These are phyloP conservation scores for Scaptomyza pallida DNA, from an alignment of 1,140 invertebrate genomes.

Conservation along the genomic window DNA sequence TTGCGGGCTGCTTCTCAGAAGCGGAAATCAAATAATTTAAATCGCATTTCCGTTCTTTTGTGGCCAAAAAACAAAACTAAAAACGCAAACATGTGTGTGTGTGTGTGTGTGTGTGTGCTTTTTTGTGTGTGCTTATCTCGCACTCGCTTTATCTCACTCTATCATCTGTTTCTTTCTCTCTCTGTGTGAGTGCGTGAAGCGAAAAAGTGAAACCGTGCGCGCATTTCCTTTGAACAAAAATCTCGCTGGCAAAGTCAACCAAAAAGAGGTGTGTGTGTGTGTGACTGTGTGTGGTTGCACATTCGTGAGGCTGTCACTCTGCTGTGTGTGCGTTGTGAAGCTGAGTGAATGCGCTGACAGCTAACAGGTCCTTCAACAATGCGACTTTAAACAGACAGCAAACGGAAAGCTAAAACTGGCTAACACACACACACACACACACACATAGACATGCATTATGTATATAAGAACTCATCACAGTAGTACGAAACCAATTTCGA, in stretches of 20 bases:
- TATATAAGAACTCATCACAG: constrained; percentile 1
- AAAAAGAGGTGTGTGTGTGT: constrained; percentile 25
- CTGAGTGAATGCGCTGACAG: constrained; percentile 39
- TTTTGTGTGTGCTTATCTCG: too few species aligned
- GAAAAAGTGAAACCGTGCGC: constrained; percentile 48
- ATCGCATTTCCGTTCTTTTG: constrained; percentile 79
- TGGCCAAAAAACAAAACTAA: constrained; percentile 66
- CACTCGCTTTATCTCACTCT: neutral
- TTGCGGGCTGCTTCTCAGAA: constrained; percentile 40
- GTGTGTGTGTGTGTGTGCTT: constrained; percentile 8
- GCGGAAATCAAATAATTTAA: constrained; percentile 82
- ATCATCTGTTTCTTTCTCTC: constrained; percentile 1
- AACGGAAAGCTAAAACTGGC: constrained; percentile 4
- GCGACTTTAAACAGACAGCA: constrained; percentile 42
- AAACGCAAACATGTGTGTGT: constrained; percentile 37
- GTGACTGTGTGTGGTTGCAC: constrained; percentile 9
- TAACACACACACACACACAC: neutral
- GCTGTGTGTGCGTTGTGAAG: constrained; percentile 13
- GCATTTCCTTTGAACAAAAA: constrained; percentile 42
- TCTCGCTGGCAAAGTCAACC: constrained; percentile 28
- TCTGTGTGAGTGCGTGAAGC: constrained; percentile 19
- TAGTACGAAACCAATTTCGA: constrained; percentile 34
- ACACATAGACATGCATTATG: neutral
- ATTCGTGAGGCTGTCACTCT: constrained; percentile 38
- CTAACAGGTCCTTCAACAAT: constrained; percentile 10